These are phyloP conservation scores for Augochlorella aurata DNA, from an alignment of 2,888 invertebrate genomes.

Conservation along the genomic window DNA sequence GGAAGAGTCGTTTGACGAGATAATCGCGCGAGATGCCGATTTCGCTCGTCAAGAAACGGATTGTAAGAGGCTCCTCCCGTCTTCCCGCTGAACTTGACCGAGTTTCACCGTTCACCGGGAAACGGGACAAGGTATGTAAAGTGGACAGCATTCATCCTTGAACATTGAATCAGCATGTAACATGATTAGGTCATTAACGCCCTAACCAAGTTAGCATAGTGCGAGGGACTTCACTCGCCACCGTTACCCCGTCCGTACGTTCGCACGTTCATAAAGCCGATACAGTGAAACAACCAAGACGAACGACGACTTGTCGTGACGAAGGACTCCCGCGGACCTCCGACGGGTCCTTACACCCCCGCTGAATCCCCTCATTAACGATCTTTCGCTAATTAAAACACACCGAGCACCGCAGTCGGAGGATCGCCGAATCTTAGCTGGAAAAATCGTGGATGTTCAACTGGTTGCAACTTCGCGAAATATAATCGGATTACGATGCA, in stretches of 20 bases:
- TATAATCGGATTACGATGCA: neutral
- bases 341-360: neutral
- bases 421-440: neutral
- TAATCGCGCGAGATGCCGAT: neutral
- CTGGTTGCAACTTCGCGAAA: neutral
- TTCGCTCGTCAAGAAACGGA: constrained; percentile 34
- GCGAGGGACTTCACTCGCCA: constrained; percentile 80
- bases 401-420: neutral
- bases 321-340: neutral
- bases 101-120: constrained; percentile 78
- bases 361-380: neutral
- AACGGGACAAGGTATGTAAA: constrained; percentile 80
- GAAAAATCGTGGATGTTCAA: neutral
- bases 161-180: constrained; percentile 82
- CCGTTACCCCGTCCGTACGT: constrained; percentile 75
- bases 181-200: constrained; percentile 82
- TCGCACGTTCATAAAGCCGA: constrained; percentile 75
- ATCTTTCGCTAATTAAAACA: constrained; percentile 2
- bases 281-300: constrained; percentile 66
- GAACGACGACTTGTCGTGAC: constrained; percentile 55
- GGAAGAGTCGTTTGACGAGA: neutral
- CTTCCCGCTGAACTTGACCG: constrained; percentile 79
- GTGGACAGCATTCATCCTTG: constrained; percentile 82
- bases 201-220: constrained; percentile 81
- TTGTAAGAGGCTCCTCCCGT: constrained; percentile 45